phyloP scores from a whole-genome alignment of 2,888 invertebrate species.

The Orthosia cruda region DNA sequence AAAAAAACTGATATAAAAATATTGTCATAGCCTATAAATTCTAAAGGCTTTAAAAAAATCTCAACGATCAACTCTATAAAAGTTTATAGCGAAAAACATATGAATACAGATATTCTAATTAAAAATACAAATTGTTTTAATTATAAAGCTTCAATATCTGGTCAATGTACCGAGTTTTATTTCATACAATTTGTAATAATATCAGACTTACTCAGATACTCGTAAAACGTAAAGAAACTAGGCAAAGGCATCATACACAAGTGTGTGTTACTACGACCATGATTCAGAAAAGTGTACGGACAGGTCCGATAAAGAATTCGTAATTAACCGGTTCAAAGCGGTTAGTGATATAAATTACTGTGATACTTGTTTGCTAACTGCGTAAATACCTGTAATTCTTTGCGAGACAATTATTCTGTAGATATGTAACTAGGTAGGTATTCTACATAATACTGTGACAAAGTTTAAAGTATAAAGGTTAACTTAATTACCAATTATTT shows the following conservation, averaged over 20 bases:
- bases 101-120: constrained; percentile 63
- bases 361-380: constrained; percentile 46
- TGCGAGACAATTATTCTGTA: constrained; percentile 30
- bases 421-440: constrained; percentile 12
- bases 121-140: constrained; percentile 44
- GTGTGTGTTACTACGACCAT: constrained; percentile 69
- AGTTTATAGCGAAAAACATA: constrained; percentile 35
- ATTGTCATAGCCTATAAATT: constrained; percentile 8
- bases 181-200: constrained; percentile 40
- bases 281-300: constrained; percentile 45
- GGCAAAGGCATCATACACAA: constrained; percentile 73
- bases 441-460: background rate
- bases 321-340: constrained; percentile 50
- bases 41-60: constrained; percentile 15
- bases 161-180: constrained; percentile 38
- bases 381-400: constrained; percentile 48
- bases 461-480: constrained; percentile 4
- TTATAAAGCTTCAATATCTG: constrained; percentile 51
- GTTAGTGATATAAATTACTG: constrained; percentile 53
- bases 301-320: constrained; percentile 46
- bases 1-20: background rate
- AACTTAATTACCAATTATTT: constrained; percentile 1
- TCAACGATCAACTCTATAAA: constrained; percentile 38
- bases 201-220: constrained; percentile 69
- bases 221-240: constrained; percentile 70